Evolutionary conservation across 2,888 invertebrate genomes (phyloP), one percentile per base, ranked within the genome.

Genomic region (Phalera bucephala): DNA sequence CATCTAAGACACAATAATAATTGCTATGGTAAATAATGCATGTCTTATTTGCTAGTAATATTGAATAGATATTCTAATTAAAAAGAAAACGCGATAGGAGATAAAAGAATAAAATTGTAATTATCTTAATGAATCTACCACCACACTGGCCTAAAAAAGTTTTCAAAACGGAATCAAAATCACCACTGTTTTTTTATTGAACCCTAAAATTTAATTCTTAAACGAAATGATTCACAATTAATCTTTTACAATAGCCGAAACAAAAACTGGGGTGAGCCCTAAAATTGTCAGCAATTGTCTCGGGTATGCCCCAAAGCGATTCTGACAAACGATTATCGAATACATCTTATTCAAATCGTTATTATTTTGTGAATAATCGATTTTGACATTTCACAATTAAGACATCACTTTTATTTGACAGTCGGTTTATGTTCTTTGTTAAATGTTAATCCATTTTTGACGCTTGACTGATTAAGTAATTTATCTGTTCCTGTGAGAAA

Each of bases 271-370:
- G 52, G 54, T 51, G 44, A 45, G 29, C 30, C 40, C 33, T 23
- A 52, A 60, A 57, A 52, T 55, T 49, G 46, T 50, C 33, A 15
- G 31, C 35, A 29, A 22, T 39, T 37, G 39, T 45, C 40, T 37
- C 30, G 13, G 14, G 13, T 22, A 34, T 26, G 31, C 67, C 70
- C 64, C 49, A 41, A 64, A 60, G 71, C 62, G 58, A 68, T 70
- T 72, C 64, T 70, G 74, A 80, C 59, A 72, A 76, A 80, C 75
- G 78, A 78, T 72, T 64, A 48, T 25, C 35, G 45, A 51, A 81
- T 83, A 65, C 55, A 55, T 86, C 83, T 83, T 83, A 86, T 84
- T 87, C 83, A 85, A 79, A 77, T 71, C 72, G 57, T 52, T 44
- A 58, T 40, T 45, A 48, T 50, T 63, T 64, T 64, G 66, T 76